phyloP scores from a whole-genome alignment of 1,140 invertebrate genomes.

The Sinonovacula constricta region DNA sequence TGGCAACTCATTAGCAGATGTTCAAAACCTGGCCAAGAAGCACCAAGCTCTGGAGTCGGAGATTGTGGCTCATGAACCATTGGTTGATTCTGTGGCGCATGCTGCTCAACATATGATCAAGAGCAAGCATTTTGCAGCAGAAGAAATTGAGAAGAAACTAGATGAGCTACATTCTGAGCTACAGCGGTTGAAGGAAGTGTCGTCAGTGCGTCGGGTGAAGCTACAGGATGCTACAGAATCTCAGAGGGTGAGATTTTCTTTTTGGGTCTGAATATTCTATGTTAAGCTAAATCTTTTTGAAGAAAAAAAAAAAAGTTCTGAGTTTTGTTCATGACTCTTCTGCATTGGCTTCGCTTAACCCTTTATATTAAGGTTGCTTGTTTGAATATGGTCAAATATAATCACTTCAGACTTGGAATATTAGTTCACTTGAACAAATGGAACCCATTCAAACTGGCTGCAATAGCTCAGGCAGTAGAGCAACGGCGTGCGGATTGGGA shows the following conservation, averaged over 20 bases:
- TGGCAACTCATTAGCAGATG: slow-evolving; percentile 94
- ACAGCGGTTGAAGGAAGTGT: slow-evolving; percentile 84
- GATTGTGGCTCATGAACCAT: slow-evolving; percentile 97
- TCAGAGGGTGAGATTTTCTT: slow-evolving; percentile 81
- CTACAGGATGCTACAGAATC: slow-evolving; percentile 97
- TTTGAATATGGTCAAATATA: too few relatives aligned
- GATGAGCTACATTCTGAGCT: slow-evolving; percentile 91
- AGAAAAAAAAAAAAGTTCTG: too few relatives aligned
- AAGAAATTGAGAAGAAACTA: slow-evolving; percentile 91
- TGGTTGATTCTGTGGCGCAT: slow-evolving; percentile 92
- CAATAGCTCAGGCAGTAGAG: too few relatives aligned
- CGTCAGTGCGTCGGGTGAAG: slow-evolving; percentile 92
- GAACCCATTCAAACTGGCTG: too few relatives aligned
- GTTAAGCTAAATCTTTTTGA: too few relatives aligned
- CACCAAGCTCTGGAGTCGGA: slow-evolving; percentile 87
- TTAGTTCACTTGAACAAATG: too few relatives aligned
- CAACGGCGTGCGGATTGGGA: too few relatives aligned
- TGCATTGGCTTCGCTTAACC: too few relatives aligned
- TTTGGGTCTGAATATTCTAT: too few relatives aligned
- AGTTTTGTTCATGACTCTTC: too few relatives aligned
- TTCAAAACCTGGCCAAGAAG: slow-evolving; percentile 99
- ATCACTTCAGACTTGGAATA: too few relatives aligned
- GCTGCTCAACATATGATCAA: slow-evolving; percentile 94
- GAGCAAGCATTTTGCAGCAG: slow-evolving; percentile 94
- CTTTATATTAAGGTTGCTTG: too few relatives aligned